These are phyloP conservation scores for Chironomus striatipennis DNA, from an alignment of 1,140 invertebrate genomes.

Conservation along the genomic window DNA sequence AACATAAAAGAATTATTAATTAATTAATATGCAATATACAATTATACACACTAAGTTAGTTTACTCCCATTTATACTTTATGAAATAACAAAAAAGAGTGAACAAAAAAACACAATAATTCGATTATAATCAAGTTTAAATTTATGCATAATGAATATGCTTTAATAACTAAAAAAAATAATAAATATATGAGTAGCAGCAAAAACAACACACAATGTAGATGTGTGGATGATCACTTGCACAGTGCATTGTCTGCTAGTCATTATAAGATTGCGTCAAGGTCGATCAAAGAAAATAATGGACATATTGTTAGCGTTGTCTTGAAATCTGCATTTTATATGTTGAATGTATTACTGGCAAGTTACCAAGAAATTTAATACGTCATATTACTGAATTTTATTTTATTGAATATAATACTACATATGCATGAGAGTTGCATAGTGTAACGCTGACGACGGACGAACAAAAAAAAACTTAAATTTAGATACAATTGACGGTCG, in stretches of 20 bases:
- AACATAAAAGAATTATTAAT: not conserved
- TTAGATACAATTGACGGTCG: slow-evolving; percentile 1
- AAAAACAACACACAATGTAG: not conserved
- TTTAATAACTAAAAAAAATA: no score
- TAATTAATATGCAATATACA: not conserved
- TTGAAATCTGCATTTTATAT: not conserved
- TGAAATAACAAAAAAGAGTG: no score
- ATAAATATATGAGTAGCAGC: no score
- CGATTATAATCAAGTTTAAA: no score
- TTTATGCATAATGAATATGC: no score
- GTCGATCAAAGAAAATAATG: slow-evolving; percentile 12
- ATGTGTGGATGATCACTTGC: slow-evolving; percentile 1
- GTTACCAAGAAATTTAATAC: slow-evolving; percentile 8
- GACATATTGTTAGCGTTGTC: not conserved
- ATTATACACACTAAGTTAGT: no score
- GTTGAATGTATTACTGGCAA: slow-evolving; percentile 11
- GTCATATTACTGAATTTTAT: not conserved
- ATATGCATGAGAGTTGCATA: not conserved
- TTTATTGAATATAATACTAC: not conserved
- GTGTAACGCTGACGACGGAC: not conserved
- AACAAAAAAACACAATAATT: no score
- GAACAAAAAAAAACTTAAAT: not conserved
- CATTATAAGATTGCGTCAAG: slow-evolving; percentile 12
- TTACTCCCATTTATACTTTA: no score
- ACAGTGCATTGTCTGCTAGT: slow-evolving; percentile 2